Evolutionary conservation across 2,113 vertebrate genomes (phyloP), one percentile per base, ranked within the genome.

Genomic region (Sinocyclocheilus grahami): DNA sequence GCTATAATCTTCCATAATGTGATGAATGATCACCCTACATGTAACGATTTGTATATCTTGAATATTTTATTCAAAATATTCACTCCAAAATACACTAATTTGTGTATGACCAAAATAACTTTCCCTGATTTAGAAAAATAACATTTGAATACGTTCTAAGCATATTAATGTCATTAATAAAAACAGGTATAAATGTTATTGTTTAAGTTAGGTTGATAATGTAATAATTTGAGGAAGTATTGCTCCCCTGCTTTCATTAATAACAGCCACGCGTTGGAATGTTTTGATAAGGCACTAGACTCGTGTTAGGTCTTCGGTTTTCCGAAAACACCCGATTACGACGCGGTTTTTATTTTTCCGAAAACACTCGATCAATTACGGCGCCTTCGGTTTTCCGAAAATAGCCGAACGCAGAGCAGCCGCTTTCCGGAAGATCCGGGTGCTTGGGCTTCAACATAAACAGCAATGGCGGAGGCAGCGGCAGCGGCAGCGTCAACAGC

Each of bases 391-490:
- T 20, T 80, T 80, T 86, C 89, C 89, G 89, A 81, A 91, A 82
- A 89, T 83, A 16, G 46, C 92, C 93, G 94, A 94, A 22, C 80
- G 20, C 3, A 60, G 24, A 84, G 42, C 90, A 92, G 67, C 88
- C 84, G 88, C 87, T 90, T 75, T 92, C 92, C 94, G 94, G 95
- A 94, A 95, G 91, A 94, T 95, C 95, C 95, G 94, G 94, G 91
- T 87, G 85, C 85, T 87, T 89, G 83, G 77, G 51, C 82, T 87
- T 92, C 89, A 95, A 95, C 94, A 96, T 96, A 95, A 96, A 96
- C 95, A 96, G 94, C 93, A 93, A 96, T 96, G 95, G 95, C 95
- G 95, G 95, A 95, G 94, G 95, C 95, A 94, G 95, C 94, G 91
- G 95, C 91, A 85, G 86, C 87, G 91, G 95, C 91, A 85, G 86